Base-by-base conservation (phyloP, 2,113 vertebrate genomes). In the Oreochromis aureus region DNA sequence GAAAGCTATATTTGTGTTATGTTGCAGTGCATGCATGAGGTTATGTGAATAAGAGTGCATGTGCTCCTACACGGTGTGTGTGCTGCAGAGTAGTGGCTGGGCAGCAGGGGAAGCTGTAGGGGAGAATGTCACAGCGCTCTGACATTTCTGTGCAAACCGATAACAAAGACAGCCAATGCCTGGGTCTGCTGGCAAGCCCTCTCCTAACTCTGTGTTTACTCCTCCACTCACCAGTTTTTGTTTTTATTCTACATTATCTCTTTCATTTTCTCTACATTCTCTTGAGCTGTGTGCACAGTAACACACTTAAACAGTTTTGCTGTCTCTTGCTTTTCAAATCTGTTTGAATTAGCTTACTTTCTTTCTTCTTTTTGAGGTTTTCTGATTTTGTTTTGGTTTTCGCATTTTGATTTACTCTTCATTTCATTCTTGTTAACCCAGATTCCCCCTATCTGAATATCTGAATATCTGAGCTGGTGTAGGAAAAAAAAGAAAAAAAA, bases 111-210 rank as follows among this genome's bases (percentile, higher is more conserved):
- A 89, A 84, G 94, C 90, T 94, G 87, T 82, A 83, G 94, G 94
- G 89, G 80, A 91, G 91, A 92, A 92, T 90, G 91, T 93, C 91
- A 93, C 89, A 88, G 89, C 76, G 82, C 88, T 88, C 89, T 96
- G 95, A 93, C 93, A 95, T 96, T 95, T 95, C 95, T 95, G 93
- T 91, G 89, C 87, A 90, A 85, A 93, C 92, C 87, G 95, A 95
- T 95, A 95, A 95, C 90, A 93, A 92, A 91, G 58, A 63, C 84
- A 89, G 91, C 91, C 85, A 85, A 87, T 92, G 89, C 88, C 53
- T 9, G 24, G 78, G 79, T 92, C 90, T 93, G 84, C 66, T 86
- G 91, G 92, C 91, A 83, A 84, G 83, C 85, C 89, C 78, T 90
- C 63, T 58, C 9, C 79, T 63, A 78, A 61, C 27, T 79, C 34